Percentiles rank a stretch among this genome's conserved stretches.
Evolutionary conservation across 2,888 invertebrate species (phyloP).

Genomic region (Rugalucina vietnamica): DNA sequence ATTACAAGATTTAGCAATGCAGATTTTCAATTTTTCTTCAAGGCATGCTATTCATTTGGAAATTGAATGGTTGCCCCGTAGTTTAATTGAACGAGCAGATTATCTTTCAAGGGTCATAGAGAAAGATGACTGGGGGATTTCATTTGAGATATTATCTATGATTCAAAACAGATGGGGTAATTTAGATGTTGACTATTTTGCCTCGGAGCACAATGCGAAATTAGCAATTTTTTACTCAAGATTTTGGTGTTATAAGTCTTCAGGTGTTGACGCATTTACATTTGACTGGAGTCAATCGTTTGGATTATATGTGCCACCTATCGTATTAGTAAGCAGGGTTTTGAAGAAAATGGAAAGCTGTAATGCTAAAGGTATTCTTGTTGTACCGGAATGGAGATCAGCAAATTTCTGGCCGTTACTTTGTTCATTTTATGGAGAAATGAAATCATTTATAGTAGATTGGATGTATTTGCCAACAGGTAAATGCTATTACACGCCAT

Average conservation of each 20-base stretch:
- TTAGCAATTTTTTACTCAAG: slow-evolving; percentile 43
- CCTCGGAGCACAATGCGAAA: slow-evolving; percentile 47
- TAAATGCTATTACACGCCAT: slow-evolving; percentile 17
- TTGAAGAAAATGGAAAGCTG: slow-evolving; percentile 32
- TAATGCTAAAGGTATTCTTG: slow-evolving; percentile 28
- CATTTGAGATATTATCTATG: slow-evolving; percentile 4
- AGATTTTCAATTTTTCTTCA: slow-evolving; percentile 18
- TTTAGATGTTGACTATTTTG: slow-evolving; percentile 52
- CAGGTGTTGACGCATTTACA: slow-evolving; percentile 45
- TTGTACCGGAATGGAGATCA: slow-evolving; percentile 48
- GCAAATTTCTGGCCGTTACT: slow-evolving; percentile 45
- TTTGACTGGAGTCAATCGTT: slow-evolving; percentile 27
- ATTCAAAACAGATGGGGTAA: slow-evolving; percentile 33
- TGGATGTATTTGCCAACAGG: slow-evolving; percentile 29
- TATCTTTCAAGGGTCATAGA: slow-evolving; percentile 27
- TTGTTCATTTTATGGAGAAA: background rate
- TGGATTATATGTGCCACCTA: slow-evolving; percentile 50
- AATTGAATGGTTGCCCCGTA: slow-evolving; percentile 28
- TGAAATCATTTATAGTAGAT: background rate
- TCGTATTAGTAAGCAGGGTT: slow-evolving; percentile 27
- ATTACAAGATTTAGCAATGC: slow-evolving; percentile 31
- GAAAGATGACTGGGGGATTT: slow-evolving; percentile 34
- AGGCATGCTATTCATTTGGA: slow-evolving; percentile 16
- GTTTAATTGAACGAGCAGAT: slow-evolving; percentile 15
- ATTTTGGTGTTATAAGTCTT: slow-evolving; percentile 34